Percentiles rank a stretch among this genome's conserved stretches.
Evolutionary conservation across 2,113 vertebrate genomes (phyloP).

Genomic region (Psittacula cyanocephala): DNA sequence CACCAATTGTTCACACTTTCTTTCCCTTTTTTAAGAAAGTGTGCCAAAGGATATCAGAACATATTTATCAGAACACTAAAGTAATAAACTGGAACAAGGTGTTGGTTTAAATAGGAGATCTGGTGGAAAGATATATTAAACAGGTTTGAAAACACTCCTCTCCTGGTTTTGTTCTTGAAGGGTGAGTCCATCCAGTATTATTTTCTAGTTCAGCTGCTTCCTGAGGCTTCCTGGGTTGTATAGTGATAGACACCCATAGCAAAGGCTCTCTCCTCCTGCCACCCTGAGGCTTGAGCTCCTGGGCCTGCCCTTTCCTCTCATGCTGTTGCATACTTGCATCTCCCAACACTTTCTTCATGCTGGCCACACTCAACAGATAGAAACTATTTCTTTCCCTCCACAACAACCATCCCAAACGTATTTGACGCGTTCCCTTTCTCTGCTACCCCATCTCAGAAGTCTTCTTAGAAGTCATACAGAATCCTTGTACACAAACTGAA

Average conservation of each 20-base stretch:
- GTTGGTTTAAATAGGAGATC: conserved; percentile 7
- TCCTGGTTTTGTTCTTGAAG: conserved; percentile 11
- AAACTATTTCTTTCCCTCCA: not conserved
- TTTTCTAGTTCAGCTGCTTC: not conserved
- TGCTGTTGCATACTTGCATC: not conserved
- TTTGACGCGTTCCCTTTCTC: not conserved
- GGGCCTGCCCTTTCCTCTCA: not conserved
- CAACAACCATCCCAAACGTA: not conserved
- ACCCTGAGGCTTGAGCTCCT: not conserved
- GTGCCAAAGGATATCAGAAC: conserved; percentile 48
- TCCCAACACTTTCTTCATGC: not conserved
- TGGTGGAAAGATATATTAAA: conserved; percentile 8
- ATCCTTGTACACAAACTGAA: not conserved
- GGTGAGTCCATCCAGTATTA: not conserved
- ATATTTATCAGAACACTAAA: conserved; percentile 15
- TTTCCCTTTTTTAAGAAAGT: not conserved
- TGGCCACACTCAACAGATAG: not conserved
- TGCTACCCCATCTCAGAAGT: not conserved
- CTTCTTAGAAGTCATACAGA: not conserved
- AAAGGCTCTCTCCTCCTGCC: not conserved
- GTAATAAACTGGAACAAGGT: conserved; percentile 45
- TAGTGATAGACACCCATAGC: not conserved
- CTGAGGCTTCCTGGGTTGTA: not conserved
- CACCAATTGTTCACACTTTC: conserved; percentile 36
- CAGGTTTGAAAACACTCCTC: not conserved